Conservation (phyloP, 2,797 vertebrate species). For the Threskiornis aethiopicus region DNA sequence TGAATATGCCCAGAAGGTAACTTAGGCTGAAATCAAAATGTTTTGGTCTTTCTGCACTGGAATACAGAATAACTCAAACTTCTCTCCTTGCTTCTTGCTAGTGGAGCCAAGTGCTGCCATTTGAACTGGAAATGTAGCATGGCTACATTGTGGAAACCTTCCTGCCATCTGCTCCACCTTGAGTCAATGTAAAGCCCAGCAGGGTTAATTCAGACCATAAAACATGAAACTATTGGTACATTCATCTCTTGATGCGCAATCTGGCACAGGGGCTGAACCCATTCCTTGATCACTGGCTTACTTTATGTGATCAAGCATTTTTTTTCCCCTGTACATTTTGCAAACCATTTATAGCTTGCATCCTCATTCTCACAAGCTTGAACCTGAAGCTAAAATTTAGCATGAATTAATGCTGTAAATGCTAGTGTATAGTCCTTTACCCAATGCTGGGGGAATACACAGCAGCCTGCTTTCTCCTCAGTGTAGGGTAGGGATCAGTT, state of each 20-base stretch:
- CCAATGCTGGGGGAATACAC: not conserved
- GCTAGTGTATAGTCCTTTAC: not conserved
- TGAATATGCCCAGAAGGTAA: not conserved
- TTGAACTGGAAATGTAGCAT: not conserved
- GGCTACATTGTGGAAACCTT: not conserved
- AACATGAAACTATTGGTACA: not conserved
- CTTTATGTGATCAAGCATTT: not conserved
- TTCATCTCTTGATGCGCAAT: not conserved
- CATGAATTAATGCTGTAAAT: not conserved
- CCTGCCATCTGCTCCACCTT: constrained; percentile 14
- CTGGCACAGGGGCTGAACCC: not conserved
- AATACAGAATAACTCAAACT: not conserved
- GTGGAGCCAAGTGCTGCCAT: not conserved
- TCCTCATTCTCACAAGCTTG: not conserved
- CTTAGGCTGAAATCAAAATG: constrained; percentile 2
- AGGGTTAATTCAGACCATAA: not conserved
- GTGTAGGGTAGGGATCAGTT: no score
- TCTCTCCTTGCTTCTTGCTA: not conserved
- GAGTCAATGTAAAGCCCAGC: not conserved
- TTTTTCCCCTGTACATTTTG: not conserved
- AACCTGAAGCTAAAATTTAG: not conserved
- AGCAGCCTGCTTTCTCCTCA: not conserved
- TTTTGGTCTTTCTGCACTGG: not conserved
- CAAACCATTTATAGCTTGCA: not conserved
- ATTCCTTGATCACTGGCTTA: not conserved